Conservation (phyloP, 1,140 invertebrate species). For the Drosophila pruinosa region DNA sequence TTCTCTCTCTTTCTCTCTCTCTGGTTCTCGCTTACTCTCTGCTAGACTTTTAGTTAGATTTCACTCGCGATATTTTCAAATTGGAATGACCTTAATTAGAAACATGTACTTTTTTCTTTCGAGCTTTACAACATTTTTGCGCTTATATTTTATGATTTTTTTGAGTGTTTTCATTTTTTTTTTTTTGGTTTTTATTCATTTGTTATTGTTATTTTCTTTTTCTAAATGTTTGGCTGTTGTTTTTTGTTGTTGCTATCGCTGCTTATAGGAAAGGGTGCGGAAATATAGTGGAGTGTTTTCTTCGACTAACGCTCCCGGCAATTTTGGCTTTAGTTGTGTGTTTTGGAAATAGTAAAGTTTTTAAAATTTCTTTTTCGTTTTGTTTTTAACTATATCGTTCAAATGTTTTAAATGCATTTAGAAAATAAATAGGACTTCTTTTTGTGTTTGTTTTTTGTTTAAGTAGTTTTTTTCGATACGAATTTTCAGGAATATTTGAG, state of each 20-base stretch:
- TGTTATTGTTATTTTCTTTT: constrained; percentile 14
- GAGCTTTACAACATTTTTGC: constrained; percentile 59
- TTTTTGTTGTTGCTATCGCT: constrained; percentile 47
- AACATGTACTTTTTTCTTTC: constrained; percentile 76
- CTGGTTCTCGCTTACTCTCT: constrained; percentile 23
- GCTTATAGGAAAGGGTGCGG: constrained; percentile 67
- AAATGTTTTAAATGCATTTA: constrained; percentile 80
- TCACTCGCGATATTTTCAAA: constrained; percentile 79
- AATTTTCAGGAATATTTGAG: constrained; percentile 70
- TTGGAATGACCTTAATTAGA: constrained; percentile 81
- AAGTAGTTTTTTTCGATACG: constrained; percentile 46
- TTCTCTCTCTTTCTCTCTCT: constrained; percentile 19
- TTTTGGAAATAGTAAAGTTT: constrained; percentile 75
- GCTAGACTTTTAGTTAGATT: constrained; percentile 61
- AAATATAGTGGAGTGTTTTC: constrained; percentile 57
- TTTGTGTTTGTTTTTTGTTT: constrained; percentile 32
- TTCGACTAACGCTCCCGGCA: constrained; percentile 68
- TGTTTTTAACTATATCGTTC: constrained; percentile 62
- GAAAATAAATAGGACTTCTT: constrained; percentile 78
- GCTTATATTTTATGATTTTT: constrained; percentile 23
- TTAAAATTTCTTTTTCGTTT: constrained; percentile 41
- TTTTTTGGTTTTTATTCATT: constrained; percentile 14
- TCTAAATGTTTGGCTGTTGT: constrained; percentile 47
- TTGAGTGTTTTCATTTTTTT: constrained; percentile 11
- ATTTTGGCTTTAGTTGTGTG: constrained; percentile 65